These are phyloP conservation scores for Heliocidaris tuberculata DNA, from an alignment of 35 echinoderm and acorn worm species.

Conservation along the genomic window DNA sequence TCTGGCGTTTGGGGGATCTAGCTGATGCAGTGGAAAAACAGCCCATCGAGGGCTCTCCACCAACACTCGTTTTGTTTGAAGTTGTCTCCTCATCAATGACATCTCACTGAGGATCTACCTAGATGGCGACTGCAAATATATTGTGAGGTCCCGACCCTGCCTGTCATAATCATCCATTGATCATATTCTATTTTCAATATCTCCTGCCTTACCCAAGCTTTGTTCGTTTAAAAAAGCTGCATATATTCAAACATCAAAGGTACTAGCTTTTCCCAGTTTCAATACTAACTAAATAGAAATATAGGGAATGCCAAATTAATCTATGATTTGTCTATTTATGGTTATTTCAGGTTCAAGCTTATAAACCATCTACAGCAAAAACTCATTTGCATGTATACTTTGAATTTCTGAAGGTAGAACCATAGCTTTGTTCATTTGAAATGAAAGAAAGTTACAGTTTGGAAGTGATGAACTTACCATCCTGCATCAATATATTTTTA, in stretches of 20 bases:
- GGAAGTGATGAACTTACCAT: neutral
- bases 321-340: too few relatives aligned
- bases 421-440: neutral
- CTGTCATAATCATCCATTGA: neutral
- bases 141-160: neutral
- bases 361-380: neutral
- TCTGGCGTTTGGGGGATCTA: neutral
- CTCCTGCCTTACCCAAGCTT: neutral
- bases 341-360: too few relatives aligned
- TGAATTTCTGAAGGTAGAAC: neutral
- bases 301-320: neutral
- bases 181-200: neutral
- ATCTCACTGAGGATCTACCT: neutral
- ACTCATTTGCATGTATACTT: neutral
- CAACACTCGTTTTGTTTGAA: neutral
- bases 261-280: neutral
- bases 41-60: neutral
- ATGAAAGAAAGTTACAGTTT: neutral
- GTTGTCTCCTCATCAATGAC: neutral
- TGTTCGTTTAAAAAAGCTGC: neutral
- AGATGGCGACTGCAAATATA: neutral
- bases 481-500: neutral
- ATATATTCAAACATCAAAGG: neutral
- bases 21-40: neutral
- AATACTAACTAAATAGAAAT: neutral